Evolutionary conservation across 2,113 vertebrate genomes (phyloP), one percentile per base, ranked within the genome.

Genomic region (Hemiprocne comata): DNA sequence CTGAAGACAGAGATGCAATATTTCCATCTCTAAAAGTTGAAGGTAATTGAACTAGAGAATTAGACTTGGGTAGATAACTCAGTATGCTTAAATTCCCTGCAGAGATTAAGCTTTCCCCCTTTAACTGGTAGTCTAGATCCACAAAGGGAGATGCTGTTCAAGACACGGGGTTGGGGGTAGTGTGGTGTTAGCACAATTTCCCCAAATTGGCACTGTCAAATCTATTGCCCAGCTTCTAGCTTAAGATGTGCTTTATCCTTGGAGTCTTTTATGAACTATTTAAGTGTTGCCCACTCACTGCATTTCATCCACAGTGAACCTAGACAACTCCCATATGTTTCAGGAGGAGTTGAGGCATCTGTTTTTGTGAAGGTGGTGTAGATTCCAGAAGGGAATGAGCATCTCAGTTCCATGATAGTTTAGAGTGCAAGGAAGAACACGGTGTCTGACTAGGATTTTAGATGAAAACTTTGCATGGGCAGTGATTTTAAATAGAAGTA

Each of bases 91-190:
- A 34, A 61, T 44, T 9, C 16, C 26, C 38, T 40, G 11, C 14
- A 17, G 38, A 69, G 40, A 33, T 24, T 13, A 73, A 69, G 3
- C 46, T 86, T 74, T 70, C 19, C 14, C 14, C 7, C 28, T 71
- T 53, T 42, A 54, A 36, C 5, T 65, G 7, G 5, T 34, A 34
- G 13, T 7, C 33, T 46, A 58, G 17, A 48, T 29, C 38, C n/a
- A 28, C n/a, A 60, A 48, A 60, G 15, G 17, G 29, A 65, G 31
- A 21, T 33, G 7, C 4, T 76, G 4, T 48, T 18, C 25, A 40
- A 46, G 42, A 5, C 6, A 4, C 7, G 26, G 7, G 1, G 1
- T 6, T 12, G 5, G 6, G 12, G 4, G 3, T 26, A 33, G 10
- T 4, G 2, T 36, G 16, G 0, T 50, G 6, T 25, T 75, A 25